These are phyloP conservation scores for Brachypterus glaber DNA, from an alignment of 2,888 invertebrate species.

Conservation along the genomic window DNA sequence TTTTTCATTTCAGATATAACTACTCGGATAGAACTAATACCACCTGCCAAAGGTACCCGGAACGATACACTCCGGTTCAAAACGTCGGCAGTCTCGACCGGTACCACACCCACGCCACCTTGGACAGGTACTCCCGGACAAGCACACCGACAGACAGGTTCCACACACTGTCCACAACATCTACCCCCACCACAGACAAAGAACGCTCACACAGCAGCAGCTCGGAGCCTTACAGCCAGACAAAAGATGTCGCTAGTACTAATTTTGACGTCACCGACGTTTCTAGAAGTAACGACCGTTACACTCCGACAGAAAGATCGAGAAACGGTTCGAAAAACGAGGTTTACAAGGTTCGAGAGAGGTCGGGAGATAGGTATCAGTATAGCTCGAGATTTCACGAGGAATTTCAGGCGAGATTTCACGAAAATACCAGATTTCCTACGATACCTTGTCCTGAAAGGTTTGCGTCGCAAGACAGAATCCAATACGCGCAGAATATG, in stretches of 20 bases:
- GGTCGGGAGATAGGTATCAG: conserved; percentile 28
- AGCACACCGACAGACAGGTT: conserved; percentile 36
- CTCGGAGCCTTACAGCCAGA: conserved; percentile 20
- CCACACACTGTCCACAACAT: conserved; percentile 37
- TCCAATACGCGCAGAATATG: conserved; percentile 30
- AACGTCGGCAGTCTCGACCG: conserved; percentile 34
- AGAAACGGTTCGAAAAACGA: conserved; percentile 26
- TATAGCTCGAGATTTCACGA: conserved; percentile 22
- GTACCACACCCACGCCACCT: conserved; percentile 29
- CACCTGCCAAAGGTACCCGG: conserved; percentile 27
- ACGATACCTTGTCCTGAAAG: conserved; percentile 39
- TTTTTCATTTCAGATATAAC: conserved; percentile 16
- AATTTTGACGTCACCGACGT: no score
- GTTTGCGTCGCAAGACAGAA: conserved; percentile 32
- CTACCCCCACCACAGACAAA: conserved; percentile 31
- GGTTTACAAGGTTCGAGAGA: conserved; percentile 26
- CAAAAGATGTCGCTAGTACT: conserved; percentile 29
- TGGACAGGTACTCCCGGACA: conserved; percentile 34
- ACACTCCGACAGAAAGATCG: conserved; percentile 32
- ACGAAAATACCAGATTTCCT: conserved; percentile 32
- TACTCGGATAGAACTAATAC: conserved; percentile 23
- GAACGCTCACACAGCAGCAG: conserved; percentile 28
- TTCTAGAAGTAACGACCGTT: no score
- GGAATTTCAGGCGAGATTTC: conserved; percentile 9
- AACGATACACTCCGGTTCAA: conserved; percentile 30